These are phyloP conservation scores for Drosophila tanythrix DNA, from an alignment of 2,888 invertebrate genomes.

Conservation along the genomic window DNA sequence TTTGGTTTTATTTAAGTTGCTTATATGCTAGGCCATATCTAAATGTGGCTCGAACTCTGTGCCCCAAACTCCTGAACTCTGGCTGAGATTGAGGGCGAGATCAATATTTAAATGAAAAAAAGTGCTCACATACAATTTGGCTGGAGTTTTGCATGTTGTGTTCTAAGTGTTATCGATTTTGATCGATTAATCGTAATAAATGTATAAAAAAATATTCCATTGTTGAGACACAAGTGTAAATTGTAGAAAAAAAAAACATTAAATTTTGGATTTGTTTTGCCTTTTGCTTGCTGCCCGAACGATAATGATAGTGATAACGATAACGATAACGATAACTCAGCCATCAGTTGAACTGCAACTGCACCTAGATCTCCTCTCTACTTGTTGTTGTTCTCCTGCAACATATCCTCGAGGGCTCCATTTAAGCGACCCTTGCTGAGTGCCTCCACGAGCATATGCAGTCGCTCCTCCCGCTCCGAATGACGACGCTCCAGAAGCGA, in stretches of 20 bases:
- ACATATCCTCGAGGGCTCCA: slow-evolving; percentile 83
- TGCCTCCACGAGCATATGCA: slow-evolving; percentile 85
- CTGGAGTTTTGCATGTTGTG: slow-evolving; percentile 31
- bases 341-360: slow-evolving; percentile 1
- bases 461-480: slow-evolving; percentile 84
- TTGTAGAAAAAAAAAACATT: slow-evolving; percentile 11
- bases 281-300: background rate
- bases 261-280: slow-evolving; percentile 31
- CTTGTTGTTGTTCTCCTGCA: slow-evolving; percentile 83
- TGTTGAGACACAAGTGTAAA: slow-evolving; percentile 37
- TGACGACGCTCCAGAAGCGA: slow-evolving; percentile 84
- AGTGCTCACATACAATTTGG: slow-evolving; percentile 35
- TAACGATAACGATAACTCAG: slow-evolving; percentile 12
- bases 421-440: slow-evolving; percentile 85
- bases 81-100: slow-evolving; percentile 9
- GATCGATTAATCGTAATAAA: slow-evolving; percentile 23
- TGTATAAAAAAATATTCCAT: slow-evolving; percentile 25
- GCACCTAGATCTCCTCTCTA: slow-evolving; percentile 37
- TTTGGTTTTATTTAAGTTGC: background rate
- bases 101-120: background rate
- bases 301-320: slow-evolving; percentile 1
- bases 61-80: slow-evolving; percentile 1
- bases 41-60: background rate
- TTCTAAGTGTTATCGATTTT: slow-evolving; percentile 23
- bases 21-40: slow-evolving; percentile 7